Percentiles rank a stretch among this genome's conserved stretches.
Conservation (phyloP, 2,888 invertebrate genomes). For the Blastobasis lacticolella region DNA sequence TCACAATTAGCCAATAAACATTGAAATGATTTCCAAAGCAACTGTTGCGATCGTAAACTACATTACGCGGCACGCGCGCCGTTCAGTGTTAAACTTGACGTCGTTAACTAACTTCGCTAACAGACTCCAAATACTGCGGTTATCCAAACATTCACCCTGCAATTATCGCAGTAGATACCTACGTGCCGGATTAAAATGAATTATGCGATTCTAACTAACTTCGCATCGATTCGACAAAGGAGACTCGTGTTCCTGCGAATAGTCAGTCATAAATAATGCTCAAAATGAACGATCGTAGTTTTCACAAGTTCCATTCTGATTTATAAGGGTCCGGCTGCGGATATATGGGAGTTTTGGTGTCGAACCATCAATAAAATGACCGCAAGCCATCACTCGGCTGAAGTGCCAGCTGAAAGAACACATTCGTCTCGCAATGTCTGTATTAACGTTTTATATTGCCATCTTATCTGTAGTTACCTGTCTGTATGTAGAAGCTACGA, state of each 20-base stretch:
- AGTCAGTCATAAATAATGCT: slow-evolving; percentile 25
- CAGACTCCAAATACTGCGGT: no score
- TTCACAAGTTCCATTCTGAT: slow-evolving; percentile 39
- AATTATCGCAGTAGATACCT: no score
- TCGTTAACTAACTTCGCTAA: no score
- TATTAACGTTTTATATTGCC: neutral
- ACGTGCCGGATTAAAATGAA: neutral
- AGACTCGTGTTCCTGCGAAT: neutral
- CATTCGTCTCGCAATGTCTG: slow-evolving; percentile 9
- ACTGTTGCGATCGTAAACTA: no score
- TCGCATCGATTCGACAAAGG: neutral
- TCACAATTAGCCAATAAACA: no score
- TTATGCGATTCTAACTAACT: slow-evolving; percentile 1
- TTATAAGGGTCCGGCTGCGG: slow-evolving; percentile 47
- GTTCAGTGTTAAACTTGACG: no score
- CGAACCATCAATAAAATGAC: slow-evolving; percentile 52
- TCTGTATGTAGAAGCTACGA: no score
- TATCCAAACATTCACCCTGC: no score
- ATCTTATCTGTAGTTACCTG: no score
- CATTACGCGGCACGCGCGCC: no score
- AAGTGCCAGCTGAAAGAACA: slow-evolving; percentile 12
- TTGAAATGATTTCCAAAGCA: no score
- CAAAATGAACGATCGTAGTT: slow-evolving; percentile 50
- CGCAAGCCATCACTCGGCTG: slow-evolving; percentile 37
- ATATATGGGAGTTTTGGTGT: slow-evolving; percentile 39